A percentile compares a stretch with the other conserved stretches of the same genome.
phyloP scores from a whole-genome alignment of 92 coral and sea anemone genomes.

The Phenganax stokvisi region DNA sequence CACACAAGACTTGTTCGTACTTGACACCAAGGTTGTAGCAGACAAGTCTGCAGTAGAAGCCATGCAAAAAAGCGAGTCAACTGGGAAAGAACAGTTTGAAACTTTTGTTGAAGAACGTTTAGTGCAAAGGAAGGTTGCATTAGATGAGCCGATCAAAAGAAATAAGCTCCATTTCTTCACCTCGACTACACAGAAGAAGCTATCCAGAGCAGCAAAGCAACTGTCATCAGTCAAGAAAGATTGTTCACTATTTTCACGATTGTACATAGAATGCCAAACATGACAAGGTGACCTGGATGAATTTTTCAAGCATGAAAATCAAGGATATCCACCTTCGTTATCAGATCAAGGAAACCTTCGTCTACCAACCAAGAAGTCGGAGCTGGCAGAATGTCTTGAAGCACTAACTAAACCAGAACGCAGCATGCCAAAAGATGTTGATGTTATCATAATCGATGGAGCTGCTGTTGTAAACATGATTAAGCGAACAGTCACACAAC shows the following conservation, averaged over 20 bases:
- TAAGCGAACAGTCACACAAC: slow-evolving; percentile 39
- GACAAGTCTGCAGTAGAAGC: slow-evolving; percentile 20
- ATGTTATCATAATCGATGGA: slow-evolving; percentile 48
- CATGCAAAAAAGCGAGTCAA: slow-evolving; percentile 30
- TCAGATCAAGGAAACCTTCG: slow-evolving; percentile 46
- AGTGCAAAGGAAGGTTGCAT: slow-evolving; percentile 31
- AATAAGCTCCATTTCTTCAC: slow-evolving; percentile 53
- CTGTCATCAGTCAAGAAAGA: slow-evolving; percentile 40
- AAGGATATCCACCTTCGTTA: slow-evolving; percentile 42
- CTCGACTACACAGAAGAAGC: slow-evolving; percentile 21
- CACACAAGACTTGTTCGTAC: slow-evolving; percentile 40
- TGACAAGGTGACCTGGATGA: slow-evolving; percentile 48
- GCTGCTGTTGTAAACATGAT: slow-evolving; percentile 61
- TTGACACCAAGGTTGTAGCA: slow-evolving; percentile 52
- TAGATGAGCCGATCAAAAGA: slow-evolving; percentile 49
- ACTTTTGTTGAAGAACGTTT: slow-evolving; percentile 41
- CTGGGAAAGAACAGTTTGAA: slow-evolving; percentile 46
- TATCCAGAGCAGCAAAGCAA: slow-evolving; percentile 27
- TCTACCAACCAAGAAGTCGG: slow-evolving; percentile 42
- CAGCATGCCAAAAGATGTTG: slow-evolving; percentile 4
- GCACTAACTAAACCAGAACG: not conserved
- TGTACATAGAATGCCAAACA: slow-evolving; percentile 45
- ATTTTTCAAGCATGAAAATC: slow-evolving; percentile 50
- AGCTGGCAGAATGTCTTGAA: slow-evolving; percentile 37
- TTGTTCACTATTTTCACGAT: slow-evolving; percentile 36